phyloP scores from a whole-genome alignment of 1,140 invertebrate species.

The Aporrectodea caliginosa region DNA sequence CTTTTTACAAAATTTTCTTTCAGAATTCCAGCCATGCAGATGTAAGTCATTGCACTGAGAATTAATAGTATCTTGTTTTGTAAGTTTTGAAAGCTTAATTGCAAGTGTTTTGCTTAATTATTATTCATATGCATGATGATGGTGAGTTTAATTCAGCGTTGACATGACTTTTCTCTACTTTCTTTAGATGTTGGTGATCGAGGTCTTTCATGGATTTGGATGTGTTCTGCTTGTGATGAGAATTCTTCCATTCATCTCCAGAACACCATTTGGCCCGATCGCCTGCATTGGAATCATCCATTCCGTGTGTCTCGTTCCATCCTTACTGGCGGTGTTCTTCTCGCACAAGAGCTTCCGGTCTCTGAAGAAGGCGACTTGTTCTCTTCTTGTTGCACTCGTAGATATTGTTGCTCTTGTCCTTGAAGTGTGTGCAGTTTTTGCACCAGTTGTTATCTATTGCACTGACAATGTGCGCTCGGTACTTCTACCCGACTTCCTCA shows the following conservation, averaged over 20 bases:
- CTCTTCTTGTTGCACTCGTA: not conserved
- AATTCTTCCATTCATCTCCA: conserved; percentile 20
- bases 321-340: not conserved
- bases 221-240: conserved; percentile 7
- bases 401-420: not conserved
- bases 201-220: not conserved
- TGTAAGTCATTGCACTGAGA: too few relatives aligned
- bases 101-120: too few relatives aligned
- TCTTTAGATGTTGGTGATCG: conserved; percentile 10
- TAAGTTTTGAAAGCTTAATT: too few relatives aligned
- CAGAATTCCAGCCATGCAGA: too few relatives aligned
- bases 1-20: too few relatives aligned
- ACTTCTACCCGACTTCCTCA: not conserved
- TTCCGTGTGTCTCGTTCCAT: not conserved
- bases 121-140: too few relatives aligned
- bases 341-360: not conserved
- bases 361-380: not conserved
- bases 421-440: not conserved
- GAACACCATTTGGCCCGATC: conserved; percentile 36
- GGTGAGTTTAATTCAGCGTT: too few relatives aligned
- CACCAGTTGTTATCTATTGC: too few relatives aligned
- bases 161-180: too few relatives aligned
- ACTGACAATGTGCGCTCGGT: not conserved
- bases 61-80: too few relatives aligned
- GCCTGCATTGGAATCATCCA: conserved; percentile 28